Conservation (phyloP, 2,888 invertebrate species). For the Drosophila tripunctata region DNA sequence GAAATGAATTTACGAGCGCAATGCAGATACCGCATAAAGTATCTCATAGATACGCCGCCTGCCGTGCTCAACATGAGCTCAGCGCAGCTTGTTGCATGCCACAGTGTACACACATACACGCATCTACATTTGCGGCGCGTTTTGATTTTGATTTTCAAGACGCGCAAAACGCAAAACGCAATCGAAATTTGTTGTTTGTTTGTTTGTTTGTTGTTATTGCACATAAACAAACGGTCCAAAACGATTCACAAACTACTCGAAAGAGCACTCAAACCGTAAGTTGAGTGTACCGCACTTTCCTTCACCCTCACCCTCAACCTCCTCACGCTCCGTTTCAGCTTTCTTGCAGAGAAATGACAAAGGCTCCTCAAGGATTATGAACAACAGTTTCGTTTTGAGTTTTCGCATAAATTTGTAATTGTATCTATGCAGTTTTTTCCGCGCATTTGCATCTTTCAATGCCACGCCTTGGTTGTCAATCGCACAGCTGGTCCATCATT, state of each 20-base stretch:
- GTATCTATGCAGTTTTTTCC: not conserved
- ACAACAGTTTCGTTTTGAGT: not conserved
- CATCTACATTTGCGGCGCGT: constrained; percentile 28
- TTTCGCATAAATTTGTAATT: constrained; percentile 19
- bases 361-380: not conserved
- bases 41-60: constrained; percentile 57
- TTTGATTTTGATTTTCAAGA: constrained; percentile 30
- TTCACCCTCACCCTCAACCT: not conserved
- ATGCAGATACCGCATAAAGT: constrained; percentile 76
- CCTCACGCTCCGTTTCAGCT: not conserved
- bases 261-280: constrained; percentile 13
- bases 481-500: constrained; percentile 26
- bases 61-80: constrained; percentile 7
- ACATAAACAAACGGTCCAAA: constrained; percentile 39
- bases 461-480: constrained; percentile 1
- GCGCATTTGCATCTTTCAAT: not conserved
- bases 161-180: constrained; percentile 25
- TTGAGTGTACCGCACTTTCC: not conserved
- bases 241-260: constrained; percentile 33
- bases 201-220: not conserved
- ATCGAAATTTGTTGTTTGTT: constrained; percentile 32
- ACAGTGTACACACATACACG: not conserved
- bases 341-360: constrained; percentile 4
- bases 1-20: constrained; percentile 70
- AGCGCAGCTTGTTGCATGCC: constrained; percentile 45